A percentile compares a stretch with the other conserved stretches of the same genome.
Evolutionary conservation across 2,113 vertebrate genomes (phyloP).

Genomic region (Theristicus caerulescens): DNA sequence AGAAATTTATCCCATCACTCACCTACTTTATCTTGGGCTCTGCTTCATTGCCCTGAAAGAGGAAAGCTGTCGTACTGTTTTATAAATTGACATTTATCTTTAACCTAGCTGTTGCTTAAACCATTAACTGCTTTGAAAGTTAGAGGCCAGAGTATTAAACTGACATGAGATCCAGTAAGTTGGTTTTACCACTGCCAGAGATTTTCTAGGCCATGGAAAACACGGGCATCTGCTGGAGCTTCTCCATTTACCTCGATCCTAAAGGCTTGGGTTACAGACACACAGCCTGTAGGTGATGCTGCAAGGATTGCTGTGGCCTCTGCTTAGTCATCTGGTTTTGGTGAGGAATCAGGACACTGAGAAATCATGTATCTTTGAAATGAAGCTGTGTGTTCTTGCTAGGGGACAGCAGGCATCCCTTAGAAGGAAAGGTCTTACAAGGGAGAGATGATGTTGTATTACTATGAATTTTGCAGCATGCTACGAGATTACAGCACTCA

Average conservation of each 20-base stretch:
- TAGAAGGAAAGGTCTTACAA: background rate
- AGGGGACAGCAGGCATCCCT: background rate
- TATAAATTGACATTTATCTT: background rate
- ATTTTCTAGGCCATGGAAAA: background rate
- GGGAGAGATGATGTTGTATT: background rate
- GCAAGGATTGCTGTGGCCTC: background rate
- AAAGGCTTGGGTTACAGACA: background rate
- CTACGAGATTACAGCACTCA: background rate
- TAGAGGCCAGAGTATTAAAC: background rate
- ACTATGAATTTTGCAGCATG: background rate
- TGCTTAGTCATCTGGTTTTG: background rate
- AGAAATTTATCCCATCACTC: background rate
- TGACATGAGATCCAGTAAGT: background rate
- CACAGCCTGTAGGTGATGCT: background rate
- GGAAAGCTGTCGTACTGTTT: background rate
- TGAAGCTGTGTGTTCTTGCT: background rate
- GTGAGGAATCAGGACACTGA: background rate
- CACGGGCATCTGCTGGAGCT: background rate
- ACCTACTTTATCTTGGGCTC: background rate
- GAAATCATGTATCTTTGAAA: background rate
- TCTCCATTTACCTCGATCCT: background rate
- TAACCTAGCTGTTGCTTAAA: background rate
- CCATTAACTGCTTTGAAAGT: background rate
- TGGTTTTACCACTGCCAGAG: background rate
- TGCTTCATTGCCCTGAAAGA: background rate